These are phyloP conservation scores for Acropora tenuis DNA, from an alignment of 64 coral and sea anemone genomes.

Conservation along the genomic window DNA sequence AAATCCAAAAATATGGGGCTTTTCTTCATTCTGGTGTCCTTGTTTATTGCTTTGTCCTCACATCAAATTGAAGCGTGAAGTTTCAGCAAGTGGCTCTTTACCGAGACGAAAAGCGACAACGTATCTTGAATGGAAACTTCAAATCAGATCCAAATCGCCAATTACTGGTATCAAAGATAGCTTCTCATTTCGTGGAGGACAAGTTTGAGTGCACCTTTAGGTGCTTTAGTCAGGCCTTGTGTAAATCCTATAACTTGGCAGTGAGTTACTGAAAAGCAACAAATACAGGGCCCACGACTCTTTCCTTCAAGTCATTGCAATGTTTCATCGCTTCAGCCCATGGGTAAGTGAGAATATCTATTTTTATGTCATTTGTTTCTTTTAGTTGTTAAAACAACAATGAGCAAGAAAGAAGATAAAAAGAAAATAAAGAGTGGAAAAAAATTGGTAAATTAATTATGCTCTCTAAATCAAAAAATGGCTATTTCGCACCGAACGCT, in stretches of 20 bases:
- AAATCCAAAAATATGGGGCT: too few relatives aligned
- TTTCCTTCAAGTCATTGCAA: background rate
- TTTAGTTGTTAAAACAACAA: too few relatives aligned
- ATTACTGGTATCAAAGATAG: background rate
- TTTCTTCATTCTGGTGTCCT: too few relatives aligned
- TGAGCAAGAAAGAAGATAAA: too few relatives aligned
- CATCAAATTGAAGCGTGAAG: background rate
- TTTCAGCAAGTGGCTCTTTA: background rate
- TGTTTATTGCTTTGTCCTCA: background rate
- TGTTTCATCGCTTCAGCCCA: constrained; percentile 21
- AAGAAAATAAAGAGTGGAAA: too few relatives aligned
- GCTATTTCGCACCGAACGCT: too few relatives aligned
- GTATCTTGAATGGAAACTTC: background rate
- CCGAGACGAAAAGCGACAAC: background rate
- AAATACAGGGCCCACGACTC: background rate
- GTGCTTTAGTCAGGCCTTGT: background rate
- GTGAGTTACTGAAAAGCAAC: background rate
- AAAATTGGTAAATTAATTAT: too few relatives aligned
- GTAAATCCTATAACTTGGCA: constrained; percentile 5
- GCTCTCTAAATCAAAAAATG: too few relatives aligned
- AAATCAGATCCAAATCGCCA: background rate
- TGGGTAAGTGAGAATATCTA: background rate
- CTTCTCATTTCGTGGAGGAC: background rate
- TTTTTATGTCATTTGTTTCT: too few relatives aligned
- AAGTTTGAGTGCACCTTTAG: background rate